Evolutionary conservation across 2,888 invertebrate genomes (phyloP), one percentile per base, ranked within the genome.

Genomic region (Galeopsomyia nigrocyanea): DNA sequence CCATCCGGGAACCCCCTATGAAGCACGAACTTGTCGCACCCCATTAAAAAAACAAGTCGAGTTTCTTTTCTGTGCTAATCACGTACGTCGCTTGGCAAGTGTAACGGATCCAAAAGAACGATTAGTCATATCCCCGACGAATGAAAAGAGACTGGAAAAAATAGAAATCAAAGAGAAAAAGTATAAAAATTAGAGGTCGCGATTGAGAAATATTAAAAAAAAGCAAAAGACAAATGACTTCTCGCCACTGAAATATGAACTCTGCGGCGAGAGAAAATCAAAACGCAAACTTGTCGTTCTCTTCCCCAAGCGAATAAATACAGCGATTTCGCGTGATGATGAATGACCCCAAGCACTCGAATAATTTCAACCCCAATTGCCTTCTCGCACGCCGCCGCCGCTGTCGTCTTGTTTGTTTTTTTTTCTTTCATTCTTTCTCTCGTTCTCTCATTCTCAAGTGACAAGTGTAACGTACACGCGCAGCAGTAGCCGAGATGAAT

Each of bases 321-420:
- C 60, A 31, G 5, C 68, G 80, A 84, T 81, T 81, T 79, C 76
- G 71, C 76, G 75, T 67, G 13, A 76, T 84, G 84, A 84, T 81
- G 79, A 83, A 84, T 82, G 83, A 81, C 77, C 26, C 63, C 77
- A 70, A 76, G 75, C 82, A 83, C 83, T 82, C 82, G 81, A 84
- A 82, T 84, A 82, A 82, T 83, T 82, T 82, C 82, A 83, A 84
- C 83, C 84, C 82, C 84, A 82, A 84, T 83, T 82, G 82, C 73
- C 72, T 74, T 68, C 66, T 75, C 70, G 19, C n/a, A 6, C 47
- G 22, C 51, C 17, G 26, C 26, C 14, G 13, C 49, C 14, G 13
- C 53, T 19, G 19, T n/a, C 49, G 46, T 49, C 22, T 22, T 21
- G 19, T 51, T 67, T 63, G 50, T 63, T 71, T 63, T 74, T 47